Percentiles rank a stretch among this genome's conserved stretches.
Evolutionary conservation across 1,140 invertebrate species (phyloP).

Genomic region (Leucophenga varia): DNA sequence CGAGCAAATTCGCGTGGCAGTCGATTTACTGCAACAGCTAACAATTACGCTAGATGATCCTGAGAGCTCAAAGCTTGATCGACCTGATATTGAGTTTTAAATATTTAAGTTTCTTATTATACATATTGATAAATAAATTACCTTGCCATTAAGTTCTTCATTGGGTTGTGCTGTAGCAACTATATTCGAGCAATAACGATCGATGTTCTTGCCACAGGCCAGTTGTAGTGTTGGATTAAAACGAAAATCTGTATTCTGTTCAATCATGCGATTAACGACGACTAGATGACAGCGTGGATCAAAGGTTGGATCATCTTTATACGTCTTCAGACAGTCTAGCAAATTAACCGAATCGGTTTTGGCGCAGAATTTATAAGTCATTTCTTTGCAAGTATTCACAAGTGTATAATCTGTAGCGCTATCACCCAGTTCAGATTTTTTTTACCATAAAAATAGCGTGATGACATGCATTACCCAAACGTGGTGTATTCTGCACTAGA

Average conservation of each 20-base stretch:
- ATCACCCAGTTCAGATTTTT: constrained; percentile 79
- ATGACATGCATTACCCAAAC: constrained; percentile 71
- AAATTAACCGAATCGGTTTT: constrained; percentile 68
- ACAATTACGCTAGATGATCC: constrained; percentile 44
- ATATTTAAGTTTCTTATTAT: not conserved
- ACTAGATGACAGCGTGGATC: constrained; percentile 83
- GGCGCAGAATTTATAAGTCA: constrained; percentile 80
- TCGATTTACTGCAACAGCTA: constrained; percentile 37
- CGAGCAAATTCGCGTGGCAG: constrained; percentile 11
- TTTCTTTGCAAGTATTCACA: constrained; percentile 77
- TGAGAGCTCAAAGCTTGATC: constrained; percentile 27
- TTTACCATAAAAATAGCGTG: constrained; percentile 80
- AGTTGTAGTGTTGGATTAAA: constrained; percentile 86
- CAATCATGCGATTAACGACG: constrained; percentile 85
- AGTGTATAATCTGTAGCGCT: constrained; percentile 84
- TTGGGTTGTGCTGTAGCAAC: constrained; percentile 56
- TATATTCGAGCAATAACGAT: constrained; percentile 66
- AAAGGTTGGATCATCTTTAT: constrained; percentile 80
- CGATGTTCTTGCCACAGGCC: constrained; percentile 73
- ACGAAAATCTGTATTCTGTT: constrained; percentile 89
- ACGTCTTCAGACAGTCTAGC: constrained; percentile 71
- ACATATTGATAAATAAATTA: constrained; percentile 22
- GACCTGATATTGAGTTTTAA: constrained; percentile 27
- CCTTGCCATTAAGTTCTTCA: constrained; percentile 66
- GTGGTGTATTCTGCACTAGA: constrained; percentile 71